A percentile compares a stretch with the other conserved stretches of the same genome.
These are phyloP conservation scores for Scomber scombrus DNA, from an alignment of 2,113 vertebrate genomes.

Conservation along the genomic window DNA sequence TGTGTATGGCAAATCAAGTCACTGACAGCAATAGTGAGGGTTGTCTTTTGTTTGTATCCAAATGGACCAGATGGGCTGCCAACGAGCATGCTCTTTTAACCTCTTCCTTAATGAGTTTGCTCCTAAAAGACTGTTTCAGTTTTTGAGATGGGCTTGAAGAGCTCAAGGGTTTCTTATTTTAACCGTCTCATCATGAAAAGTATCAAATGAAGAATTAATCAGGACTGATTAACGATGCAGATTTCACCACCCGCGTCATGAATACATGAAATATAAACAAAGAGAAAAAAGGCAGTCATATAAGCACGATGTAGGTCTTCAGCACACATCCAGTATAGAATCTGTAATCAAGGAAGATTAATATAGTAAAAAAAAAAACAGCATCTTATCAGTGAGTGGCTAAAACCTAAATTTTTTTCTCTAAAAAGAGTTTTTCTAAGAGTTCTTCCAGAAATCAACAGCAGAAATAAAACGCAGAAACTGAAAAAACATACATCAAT, in stretches of 20 bases:
- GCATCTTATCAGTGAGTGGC: not conserved
- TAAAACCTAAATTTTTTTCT: not conserved
- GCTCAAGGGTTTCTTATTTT: conserved; percentile 59
- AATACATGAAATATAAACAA: conserved; percentile 50
- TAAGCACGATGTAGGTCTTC: not conserved
- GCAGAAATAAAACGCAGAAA: not conserved
- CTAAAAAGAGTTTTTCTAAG: not conserved
- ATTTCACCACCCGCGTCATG: conserved; percentile 46
- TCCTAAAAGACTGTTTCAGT: conserved; percentile 22
- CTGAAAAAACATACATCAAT: conserved; percentile 9
- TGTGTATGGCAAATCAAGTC: not conserved
- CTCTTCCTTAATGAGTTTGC: conserved; percentile 56
- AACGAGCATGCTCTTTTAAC: conserved; percentile 13
- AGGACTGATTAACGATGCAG: conserved; percentile 60
- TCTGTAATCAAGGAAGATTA: not conserved
- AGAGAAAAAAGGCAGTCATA: not conserved
- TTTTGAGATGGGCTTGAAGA: conserved; percentile 40
- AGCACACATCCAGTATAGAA: not conserved
- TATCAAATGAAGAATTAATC: conserved; percentile 57
- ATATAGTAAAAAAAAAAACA: not conserved
- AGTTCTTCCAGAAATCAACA: not conserved
- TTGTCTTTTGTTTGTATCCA: conserved; percentile 15
- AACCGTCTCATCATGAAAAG: conserved; percentile 43
- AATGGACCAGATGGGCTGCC: conserved; percentile 9
- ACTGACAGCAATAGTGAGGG: not conserved